These are phyloP conservation scores for Cynocephalus volans DNA, from an alignment of 2,113 vertebrate genomes.

Conservation along the genomic window DNA sequence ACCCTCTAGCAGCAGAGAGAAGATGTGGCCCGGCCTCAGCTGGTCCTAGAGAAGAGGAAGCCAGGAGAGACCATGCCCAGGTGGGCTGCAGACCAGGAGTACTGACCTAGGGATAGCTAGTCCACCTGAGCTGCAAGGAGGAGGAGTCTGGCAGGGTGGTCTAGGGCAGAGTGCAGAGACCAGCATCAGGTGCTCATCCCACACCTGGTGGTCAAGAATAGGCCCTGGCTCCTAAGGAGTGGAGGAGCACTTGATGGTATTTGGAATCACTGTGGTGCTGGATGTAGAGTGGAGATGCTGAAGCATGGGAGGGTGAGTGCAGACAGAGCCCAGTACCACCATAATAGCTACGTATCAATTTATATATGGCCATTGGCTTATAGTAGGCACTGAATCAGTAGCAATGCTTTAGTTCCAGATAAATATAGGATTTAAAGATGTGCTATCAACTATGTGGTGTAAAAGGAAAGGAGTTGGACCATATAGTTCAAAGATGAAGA, in stretches of 20 bases:
- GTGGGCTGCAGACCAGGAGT: not conserved
- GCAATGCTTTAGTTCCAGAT: not conserved
- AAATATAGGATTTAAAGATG: not conserved
- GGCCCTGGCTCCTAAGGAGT: fast-evolving
- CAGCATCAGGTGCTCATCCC: not conserved
- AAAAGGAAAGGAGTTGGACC: not conserved
- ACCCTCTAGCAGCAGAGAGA: not conserved
- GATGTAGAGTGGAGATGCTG: not conserved
- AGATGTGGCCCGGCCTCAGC: not conserved
- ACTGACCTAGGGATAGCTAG: not conserved
- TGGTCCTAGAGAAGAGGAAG: not conserved
- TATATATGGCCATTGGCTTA: not conserved
- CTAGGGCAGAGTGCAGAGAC: not conserved
- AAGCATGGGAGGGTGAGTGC: not conserved
- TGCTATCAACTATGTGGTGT: not conserved
- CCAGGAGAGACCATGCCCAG: not conserved
- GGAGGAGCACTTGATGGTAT: not conserved
- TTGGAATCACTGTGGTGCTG: not conserved
- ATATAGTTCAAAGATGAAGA: not conserved
- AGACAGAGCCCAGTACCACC: not conserved
- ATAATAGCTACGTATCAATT: not conserved
- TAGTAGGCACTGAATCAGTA: not conserved
- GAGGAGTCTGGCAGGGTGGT: not conserved
- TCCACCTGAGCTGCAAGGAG: not conserved
- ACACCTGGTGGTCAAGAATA: no score